Conservation (phyloP, 1,140 invertebrate genomes). For the Dendroctonus ponderosae region DNA sequence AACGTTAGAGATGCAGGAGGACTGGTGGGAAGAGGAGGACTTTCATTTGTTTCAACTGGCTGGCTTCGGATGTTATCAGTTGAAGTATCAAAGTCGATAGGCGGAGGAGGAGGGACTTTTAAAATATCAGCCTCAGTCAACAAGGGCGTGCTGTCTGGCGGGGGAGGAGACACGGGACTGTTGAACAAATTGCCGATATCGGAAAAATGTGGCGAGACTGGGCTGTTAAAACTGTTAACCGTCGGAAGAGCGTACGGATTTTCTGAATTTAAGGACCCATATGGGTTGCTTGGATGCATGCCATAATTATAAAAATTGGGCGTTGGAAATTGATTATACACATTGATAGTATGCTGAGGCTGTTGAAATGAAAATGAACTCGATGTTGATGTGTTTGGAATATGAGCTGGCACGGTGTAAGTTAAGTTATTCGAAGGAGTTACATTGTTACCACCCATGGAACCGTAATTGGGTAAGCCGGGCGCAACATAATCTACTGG, state of each 20-base stretch:
- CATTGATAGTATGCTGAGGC: slow-evolving; percentile 24
- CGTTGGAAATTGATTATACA: slow-evolving; percentile 21
- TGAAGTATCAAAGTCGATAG: slow-evolving; percentile 23
- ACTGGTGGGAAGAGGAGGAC: slow-evolving; percentile 14
- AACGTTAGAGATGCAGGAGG: slow-evolving; percentile 1
- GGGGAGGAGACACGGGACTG: slow-evolving; percentile 23
- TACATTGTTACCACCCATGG: background rate
- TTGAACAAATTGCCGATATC: background rate
- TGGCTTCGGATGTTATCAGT: background rate
- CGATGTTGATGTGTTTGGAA: too few species aligned
- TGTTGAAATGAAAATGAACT: background rate
- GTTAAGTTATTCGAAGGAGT: background rate
- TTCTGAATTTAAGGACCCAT: background rate
- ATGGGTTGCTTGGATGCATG: background rate
- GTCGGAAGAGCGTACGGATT: slow-evolving; percentile 4
- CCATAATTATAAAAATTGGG: slow-evolving; percentile 6
- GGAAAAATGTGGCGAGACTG: background rate
- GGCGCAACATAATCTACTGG: background rate
- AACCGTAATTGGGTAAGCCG: background rate
- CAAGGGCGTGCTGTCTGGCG: slow-evolving; percentile 17
- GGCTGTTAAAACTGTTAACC: slow-evolving; percentile 6
- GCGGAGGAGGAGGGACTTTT: slow-evolving; percentile 35
- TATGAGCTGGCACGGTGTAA: background rate
- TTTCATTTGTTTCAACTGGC: background rate
- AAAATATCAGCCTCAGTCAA: slow-evolving; percentile 32